Conservation (phyloP, 2,888 invertebrate genomes). For the Ornithoptera priamus region DNA sequence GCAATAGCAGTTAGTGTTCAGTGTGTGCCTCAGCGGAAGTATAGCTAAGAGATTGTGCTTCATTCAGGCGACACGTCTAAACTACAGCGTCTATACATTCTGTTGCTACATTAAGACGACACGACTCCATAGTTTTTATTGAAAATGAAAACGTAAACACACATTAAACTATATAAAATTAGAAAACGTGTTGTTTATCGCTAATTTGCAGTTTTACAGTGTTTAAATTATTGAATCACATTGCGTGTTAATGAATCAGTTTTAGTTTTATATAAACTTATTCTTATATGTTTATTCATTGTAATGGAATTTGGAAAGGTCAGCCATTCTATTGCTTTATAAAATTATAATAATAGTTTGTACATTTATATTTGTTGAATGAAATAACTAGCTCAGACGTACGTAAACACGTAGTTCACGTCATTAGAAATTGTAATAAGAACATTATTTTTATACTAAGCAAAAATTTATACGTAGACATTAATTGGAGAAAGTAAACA, state of each 20-base stretch:
- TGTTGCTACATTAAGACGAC: background rate
- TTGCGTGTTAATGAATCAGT: background rate
- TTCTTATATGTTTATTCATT: background rate
- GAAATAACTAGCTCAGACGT: background rate
- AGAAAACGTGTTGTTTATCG: background rate
- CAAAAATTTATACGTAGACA: too few species aligned
- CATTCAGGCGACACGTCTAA: conserved; percentile 26
- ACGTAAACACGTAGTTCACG: too few species aligned
- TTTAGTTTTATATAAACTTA: background rate
- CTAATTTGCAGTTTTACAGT: background rate
- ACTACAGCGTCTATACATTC: background rate
- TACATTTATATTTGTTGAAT: background rate
- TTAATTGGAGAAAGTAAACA: too few species aligned
- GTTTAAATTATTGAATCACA: background rate
- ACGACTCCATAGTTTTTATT: background rate
- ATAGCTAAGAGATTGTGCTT: conserved; percentile 23
- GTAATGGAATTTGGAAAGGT: background rate
- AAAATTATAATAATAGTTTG: background rate
- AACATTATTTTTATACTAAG: too few species aligned
- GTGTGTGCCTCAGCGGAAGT: conserved; percentile 21
- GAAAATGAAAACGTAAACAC: conserved; percentile 1
- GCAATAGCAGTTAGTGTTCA: conserved; percentile 16
- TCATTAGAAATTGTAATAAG: too few species aligned
- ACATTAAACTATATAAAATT: background rate
- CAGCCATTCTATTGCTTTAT: background rate